Conservation (phyloP, 2,797 vertebrate genomes). For the Thalassophryne amazonica region DNA sequence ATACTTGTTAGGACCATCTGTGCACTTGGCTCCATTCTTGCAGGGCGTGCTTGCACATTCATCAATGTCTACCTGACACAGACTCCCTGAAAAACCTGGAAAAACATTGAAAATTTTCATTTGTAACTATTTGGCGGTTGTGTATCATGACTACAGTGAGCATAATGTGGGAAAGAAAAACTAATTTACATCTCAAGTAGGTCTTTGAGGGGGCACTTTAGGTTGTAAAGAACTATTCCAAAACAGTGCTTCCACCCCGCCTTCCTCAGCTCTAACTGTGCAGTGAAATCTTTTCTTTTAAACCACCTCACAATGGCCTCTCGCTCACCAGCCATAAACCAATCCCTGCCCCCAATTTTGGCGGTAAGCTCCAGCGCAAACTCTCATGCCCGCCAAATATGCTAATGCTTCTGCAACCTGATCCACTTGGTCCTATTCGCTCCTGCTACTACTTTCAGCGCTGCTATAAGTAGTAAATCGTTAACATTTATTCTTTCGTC, state of each 20-base stretch:
- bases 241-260: neutral
- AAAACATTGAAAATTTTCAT: neutral
- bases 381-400: conserved; percentile 86
- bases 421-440: conserved; percentile 13
- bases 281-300: conserved; percentile 65
- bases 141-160: neutral
- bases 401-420: conserved; percentile 76
- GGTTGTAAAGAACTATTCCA: conserved; percentile 45
- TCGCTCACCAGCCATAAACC: conserved; percentile 50
- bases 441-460: conserved; percentile 4
- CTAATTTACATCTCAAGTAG: conserved; percentile 69
- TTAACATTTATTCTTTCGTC: conserved; percentile 38
- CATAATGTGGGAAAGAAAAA: conserved; percentile 26
- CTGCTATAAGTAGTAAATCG: conserved; percentile 42
- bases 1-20: conserved; percentile 95
- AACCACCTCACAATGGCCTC: conserved; percentile 57
- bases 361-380: conserved; percentile 83
- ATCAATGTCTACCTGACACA: conserved; percentile 93
- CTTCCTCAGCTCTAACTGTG: conserved; percentile 45
- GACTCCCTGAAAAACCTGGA: conserved; percentile 89
- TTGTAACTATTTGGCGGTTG: no score
- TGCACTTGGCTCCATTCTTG: conserved; percentile 92
- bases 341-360: conserved; percentile 65
- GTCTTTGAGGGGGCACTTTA: conserved; percentile 53
- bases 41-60: conserved; percentile 98